A percentile compares a stretch with the other conserved stretches of the same genome.
These are phyloP conservation scores for Syngnathoides biaculeatus DNA, from an alignment of 2,113 vertebrate species.

Conservation along the genomic window DNA sequence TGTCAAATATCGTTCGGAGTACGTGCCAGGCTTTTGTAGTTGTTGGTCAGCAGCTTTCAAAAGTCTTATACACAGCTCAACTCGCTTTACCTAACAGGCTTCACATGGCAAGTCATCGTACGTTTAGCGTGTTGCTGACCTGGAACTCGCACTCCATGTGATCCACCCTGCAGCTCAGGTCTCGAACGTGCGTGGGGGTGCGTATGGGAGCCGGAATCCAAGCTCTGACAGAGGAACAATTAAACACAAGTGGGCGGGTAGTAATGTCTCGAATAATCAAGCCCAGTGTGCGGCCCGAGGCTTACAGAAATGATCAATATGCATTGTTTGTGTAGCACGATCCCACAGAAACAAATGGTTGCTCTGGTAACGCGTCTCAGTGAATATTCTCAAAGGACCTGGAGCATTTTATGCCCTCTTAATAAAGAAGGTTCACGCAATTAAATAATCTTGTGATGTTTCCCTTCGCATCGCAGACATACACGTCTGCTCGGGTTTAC, in stretches of 20 bases:
- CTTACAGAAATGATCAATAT: conserved; percentile 55
- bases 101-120: conserved; percentile 33
- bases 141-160: conserved; percentile 45
- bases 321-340: conserved; percentile 62
- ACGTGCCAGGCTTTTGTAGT: neutral
- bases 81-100: no score
- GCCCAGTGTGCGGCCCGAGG: conserved; percentile 51
- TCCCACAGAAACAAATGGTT: conserved; percentile 48
- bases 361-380: conserved; percentile 32
- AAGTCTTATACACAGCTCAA: neutral
- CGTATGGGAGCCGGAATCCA: conserved; percentile 58
- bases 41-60: neutral
- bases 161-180: conserved; percentile 30
- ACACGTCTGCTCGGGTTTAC: neutral
- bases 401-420: neutral
- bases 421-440: neutral
- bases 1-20: neutral
- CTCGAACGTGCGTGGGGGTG: conserved; percentile 37
- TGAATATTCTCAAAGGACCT: conserved; percentile 10
- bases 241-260: conserved; percentile 50
- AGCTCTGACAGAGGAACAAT: conserved; percentile 61
- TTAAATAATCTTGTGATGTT: no score
- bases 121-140: conserved; percentile 36
- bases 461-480: neutral
- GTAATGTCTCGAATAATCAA: conserved; percentile 49